Percentiles rank a stretch among this genome's conserved stretches.
phyloP scores from a whole-genome alignment of 1,140 invertebrate species.

The Orussus abietinus region DNA sequence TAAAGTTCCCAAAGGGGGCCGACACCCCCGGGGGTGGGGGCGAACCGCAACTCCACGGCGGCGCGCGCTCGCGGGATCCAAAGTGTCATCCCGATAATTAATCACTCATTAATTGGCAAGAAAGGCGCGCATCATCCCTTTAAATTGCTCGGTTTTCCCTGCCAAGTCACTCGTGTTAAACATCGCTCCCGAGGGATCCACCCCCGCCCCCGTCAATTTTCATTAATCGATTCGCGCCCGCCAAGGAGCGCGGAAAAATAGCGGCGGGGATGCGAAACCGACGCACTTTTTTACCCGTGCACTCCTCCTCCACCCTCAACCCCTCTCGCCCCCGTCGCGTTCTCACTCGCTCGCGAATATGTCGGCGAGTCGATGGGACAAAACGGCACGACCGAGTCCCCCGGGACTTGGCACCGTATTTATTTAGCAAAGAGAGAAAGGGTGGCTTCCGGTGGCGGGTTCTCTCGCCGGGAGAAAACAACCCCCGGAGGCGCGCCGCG shows the following conservation, averaged over 20 bases:
- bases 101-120: constrained; percentile 48
- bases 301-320: no score
- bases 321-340: no score
- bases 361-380: no score
- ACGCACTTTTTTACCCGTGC: no score
- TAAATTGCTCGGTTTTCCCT: constrained; percentile 35
- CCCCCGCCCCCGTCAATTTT: constrained; percentile 15
- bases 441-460: no score
- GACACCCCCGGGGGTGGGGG: neutral
- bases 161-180: constrained; percentile 5
- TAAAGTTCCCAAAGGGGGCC: neutral
- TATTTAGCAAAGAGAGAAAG: no score
- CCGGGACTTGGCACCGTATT: no score
- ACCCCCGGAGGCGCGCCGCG: no score
- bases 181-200: no score
- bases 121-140: constrained; percentile 36
- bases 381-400: no score
- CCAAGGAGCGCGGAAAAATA: neutral
- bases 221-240: constrained; percentile 12
- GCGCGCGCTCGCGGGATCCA: constrained; percentile 19
- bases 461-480: no score
- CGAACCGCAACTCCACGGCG: neutral
- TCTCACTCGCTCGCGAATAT: no score
- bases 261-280: neutral
- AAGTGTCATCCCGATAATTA: constrained; percentile 43